Percentiles rank a stretch among this genome's conserved stretches.
Conservation (phyloP, 1,140 invertebrate genomes). For the Papilio aristodemus region DNA sequence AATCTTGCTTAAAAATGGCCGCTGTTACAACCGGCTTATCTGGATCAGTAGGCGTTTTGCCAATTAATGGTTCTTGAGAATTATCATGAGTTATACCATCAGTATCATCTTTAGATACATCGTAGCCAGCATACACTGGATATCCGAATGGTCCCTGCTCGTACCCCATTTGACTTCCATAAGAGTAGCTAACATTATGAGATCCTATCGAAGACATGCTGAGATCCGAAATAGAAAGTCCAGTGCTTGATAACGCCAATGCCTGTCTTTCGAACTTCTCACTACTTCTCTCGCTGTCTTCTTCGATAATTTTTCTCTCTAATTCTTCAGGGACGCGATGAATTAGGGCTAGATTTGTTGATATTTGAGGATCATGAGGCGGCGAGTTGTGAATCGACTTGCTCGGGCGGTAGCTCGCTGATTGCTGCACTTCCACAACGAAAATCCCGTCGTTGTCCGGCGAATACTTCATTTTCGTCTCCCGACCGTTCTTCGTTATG, state of each 20-base stretch:
- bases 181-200: conserved; percentile 86
- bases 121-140: conserved; percentile 82
- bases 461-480: conserved; percentile 85
- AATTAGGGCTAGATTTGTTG: conserved; percentile 81
- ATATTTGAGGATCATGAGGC: conserved; percentile 67
- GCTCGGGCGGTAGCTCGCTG: conserved; percentile 68
- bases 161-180: conserved; percentile 89
- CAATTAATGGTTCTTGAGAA: conserved; percentile 73
- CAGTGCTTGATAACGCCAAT: conserved; percentile 82
- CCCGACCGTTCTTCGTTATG: conserved; percentile 83
- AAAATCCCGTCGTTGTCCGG: conserved; percentile 88
- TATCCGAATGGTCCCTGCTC: conserved; percentile 86
- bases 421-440: conserved; percentile 86
- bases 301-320: conserved; percentile 71
- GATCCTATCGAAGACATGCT: conserved; percentile 86
- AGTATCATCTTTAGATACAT: conserved; percentile 79
- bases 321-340: conserved; percentile 77
- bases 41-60: conserved; percentile 77
- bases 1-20: conserved; percentile 83
- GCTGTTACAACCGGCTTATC: conserved; percentile 85
- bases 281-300: conserved; percentile 75
- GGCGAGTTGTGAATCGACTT: conserved; percentile 60
- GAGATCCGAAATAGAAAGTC: conserved; percentile 87
- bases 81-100: conserved; percentile 68
- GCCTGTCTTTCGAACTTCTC: conserved; percentile 62